phyloP scores from a whole-genome alignment of 1,140 invertebrate genomes.

The Drosophila busckii region DNA sequence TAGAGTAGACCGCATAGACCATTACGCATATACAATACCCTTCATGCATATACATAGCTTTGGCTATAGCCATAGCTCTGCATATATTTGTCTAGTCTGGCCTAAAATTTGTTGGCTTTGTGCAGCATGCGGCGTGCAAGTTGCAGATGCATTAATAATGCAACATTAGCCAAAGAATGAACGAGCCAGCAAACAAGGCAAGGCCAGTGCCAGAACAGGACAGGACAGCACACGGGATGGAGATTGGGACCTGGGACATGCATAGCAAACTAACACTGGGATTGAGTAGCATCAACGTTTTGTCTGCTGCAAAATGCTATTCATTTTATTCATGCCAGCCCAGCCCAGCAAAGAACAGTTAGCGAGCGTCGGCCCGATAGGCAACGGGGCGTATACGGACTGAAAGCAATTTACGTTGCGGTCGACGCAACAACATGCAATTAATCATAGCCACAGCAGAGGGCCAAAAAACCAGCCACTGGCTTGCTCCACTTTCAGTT shows the following conservation, averaged over 20 bases:
- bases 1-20: slow-evolving; percentile 6
- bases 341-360: too few relatives aligned
- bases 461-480: slow-evolving; percentile 22
- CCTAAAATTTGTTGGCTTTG: slow-evolving; percentile 2
- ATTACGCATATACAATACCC: slow-evolving; percentile 20
- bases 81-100: not conserved
- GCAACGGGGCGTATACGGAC: slow-evolving; percentile 46
- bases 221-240: not conserved
- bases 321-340: slow-evolving; percentile 48
- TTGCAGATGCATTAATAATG: slow-evolving; percentile 69
- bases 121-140: slow-evolving; percentile 21
- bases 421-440: slow-evolving; percentile 65
- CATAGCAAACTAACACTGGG: too few relatives aligned
- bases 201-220: not conserved
- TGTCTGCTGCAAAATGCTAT: not conserved
- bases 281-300: slow-evolving; percentile 1
- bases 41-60: not conserved
- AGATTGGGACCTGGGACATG: not conserved
- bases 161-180: slow-evolving; percentile 67
- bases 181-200: slow-evolving; percentile 1
- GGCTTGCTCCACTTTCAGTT: slow-evolving; percentile 37
- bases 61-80: not conserved
- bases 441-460: slow-evolving; percentile 52
- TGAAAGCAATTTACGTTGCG: slow-evolving; percentile 67
- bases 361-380: too few relatives aligned